Conservation (phyloP, 2,888 invertebrate genomes). For the Agonum fuliginosum region DNA sequence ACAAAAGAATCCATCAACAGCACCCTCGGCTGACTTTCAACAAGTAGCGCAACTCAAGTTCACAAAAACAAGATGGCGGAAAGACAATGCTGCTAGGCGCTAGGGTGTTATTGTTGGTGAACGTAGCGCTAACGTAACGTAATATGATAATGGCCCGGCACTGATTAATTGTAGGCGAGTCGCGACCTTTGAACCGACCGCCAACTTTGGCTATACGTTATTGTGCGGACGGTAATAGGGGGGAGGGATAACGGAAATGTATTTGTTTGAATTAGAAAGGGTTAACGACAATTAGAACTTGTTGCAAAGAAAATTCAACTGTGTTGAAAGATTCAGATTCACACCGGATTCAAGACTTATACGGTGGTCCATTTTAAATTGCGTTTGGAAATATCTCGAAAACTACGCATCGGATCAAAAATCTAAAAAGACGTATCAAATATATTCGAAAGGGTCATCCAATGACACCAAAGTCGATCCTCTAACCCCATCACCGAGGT, state of each 20-base stretch:
- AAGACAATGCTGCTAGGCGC: background rate
- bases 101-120: conserved; percentile 12
- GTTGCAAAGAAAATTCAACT: too few species aligned
- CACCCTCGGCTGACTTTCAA: conserved; percentile 6
- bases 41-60: conserved; percentile 3
- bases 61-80: conserved; percentile 20
- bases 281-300: too few species aligned
- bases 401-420: too few species aligned
- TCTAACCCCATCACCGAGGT: too few species aligned
- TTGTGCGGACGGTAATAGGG: conserved; percentile 10
- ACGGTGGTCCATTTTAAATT: too few species aligned
- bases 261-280: conserved; percentile 4
- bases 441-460: too few species aligned
- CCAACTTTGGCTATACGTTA: conserved; percentile 28
- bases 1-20: conserved; percentile 36
- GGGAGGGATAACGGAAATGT: background rate
- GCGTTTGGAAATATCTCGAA: too few species aligned
- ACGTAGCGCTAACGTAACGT: conserved; percentile 30
- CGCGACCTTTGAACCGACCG: conserved; percentile 38
- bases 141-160: conserved; percentile 48
- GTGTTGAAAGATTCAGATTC: too few species aligned
- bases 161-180: conserved; percentile 41
- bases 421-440: too few species aligned
- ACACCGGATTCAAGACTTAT: too few species aligned
- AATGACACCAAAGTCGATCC: too few species aligned